phyloP scores from a whole-genome alignment of 2,888 invertebrate genomes.

The Lycophotia porphyrea region DNA sequence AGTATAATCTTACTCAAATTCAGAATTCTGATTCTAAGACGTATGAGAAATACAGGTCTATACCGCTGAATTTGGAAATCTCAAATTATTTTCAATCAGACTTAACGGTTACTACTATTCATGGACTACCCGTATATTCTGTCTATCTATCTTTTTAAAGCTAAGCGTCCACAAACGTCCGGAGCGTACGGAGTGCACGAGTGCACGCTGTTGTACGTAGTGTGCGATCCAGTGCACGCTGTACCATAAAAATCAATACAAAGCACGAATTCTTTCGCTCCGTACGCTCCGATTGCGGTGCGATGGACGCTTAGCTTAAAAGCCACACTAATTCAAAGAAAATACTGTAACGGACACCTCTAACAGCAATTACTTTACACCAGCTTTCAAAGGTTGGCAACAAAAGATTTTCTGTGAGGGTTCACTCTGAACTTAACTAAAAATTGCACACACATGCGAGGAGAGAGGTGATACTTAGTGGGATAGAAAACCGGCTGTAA shows the following conservation, averaged over 20 bases:
- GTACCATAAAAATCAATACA: too few species aligned
- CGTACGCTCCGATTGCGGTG: too few species aligned
- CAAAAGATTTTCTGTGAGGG: conserved; percentile 38
- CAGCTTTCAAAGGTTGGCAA: conserved; percentile 12
- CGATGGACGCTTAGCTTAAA: too few species aligned
- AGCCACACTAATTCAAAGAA: conserved; percentile 1
- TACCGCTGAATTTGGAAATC: too few species aligned
- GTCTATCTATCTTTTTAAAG: not conserved
- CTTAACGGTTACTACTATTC: not conserved
- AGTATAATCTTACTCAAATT: too few species aligned
- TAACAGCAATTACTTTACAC: not conserved
- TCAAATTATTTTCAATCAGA: not conserved
- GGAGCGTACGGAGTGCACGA: too few species aligned
- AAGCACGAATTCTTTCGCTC: too few species aligned
- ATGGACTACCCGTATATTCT: not conserved
- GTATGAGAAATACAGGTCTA: too few species aligned
- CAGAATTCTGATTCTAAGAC: too few species aligned
- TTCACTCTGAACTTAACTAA: conserved; percentile 23
- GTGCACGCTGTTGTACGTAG: too few species aligned
- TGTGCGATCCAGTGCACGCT: too few species aligned
- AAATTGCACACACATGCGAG: conserved; percentile 1
- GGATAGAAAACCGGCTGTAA: conserved; percentile 8
- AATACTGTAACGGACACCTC: not conserved
- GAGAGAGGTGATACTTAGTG: conserved; percentile 2
- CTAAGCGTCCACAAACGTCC: too few species aligned